Base-by-base conservation (phyloP, 1,140 invertebrate genomes). In the Magallana gigas region DNA sequence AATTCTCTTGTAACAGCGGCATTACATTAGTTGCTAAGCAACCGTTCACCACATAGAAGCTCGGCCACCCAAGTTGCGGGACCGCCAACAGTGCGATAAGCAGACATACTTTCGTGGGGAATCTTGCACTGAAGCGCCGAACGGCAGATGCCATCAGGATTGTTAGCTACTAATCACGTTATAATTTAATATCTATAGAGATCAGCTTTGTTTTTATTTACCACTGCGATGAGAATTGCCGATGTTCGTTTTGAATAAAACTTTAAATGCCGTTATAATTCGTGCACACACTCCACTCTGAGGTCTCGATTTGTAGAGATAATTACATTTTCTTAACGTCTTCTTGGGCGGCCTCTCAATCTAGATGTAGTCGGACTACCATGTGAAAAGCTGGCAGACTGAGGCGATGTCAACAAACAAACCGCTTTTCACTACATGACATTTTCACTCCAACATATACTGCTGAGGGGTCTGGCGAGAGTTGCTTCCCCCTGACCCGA, bases 1-100 rank as follows among this genome's bases (percentile, higher is more conserved):
- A 91, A 91, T 91, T 92, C 92, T 92, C 92, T 89, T 90, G 91
- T 92, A 92, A 93, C 92, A 91, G 88, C 91, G 90, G 93, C 90
- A 91, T 90, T 86, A 94, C 91, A 94, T 94, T 93, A 91, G 94
- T 94, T 93, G 92, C 94, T 86, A 90, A 91, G 94, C 93, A 94
- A 94, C 94, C 89, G 92, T 93, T 94, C 93, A 91, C 94, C 94
- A 88, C 91, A 91, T 92, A 92, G 88, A 62, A 76, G 68, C 91
- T 85, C 90, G 94, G 93, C 94, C 94, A 94, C 94, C 92, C 94
- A 94, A 91, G 92, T 90, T 82, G 91, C 62, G 64, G n/a, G 91
- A 90, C 89, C 89, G 88, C 90, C 91, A 89, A 90, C 90, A 85
- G 85, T 85, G 91, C 85, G 90, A 89, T 90, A 90, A 92, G 91